Conservation (phyloP, 2,888 invertebrate genomes). For the Myopa testacea region DNA sequence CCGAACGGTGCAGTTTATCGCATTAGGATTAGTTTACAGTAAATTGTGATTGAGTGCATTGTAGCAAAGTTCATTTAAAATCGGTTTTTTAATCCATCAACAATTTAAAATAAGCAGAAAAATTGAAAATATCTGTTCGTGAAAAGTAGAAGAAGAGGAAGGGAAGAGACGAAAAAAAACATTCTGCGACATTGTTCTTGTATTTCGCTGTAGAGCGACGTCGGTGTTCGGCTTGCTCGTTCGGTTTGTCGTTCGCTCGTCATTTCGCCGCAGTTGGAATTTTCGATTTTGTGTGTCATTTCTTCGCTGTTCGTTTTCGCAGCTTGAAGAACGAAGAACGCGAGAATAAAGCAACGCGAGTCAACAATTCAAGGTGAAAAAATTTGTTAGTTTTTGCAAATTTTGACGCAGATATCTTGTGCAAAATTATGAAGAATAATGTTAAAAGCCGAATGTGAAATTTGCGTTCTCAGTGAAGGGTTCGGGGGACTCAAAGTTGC, state of each 20-base stretch:
- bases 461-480: neutral
- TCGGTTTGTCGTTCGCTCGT: constrained; percentile 26
- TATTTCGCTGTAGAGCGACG: constrained; percentile 20
- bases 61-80: constrained; percentile 24
- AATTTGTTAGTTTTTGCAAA: constrained; percentile 28
- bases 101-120: constrained; percentile 10
- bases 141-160: constrained; percentile 13
- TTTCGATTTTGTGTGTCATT: constrained; percentile 7
- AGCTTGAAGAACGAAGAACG: constrained; percentile 48
- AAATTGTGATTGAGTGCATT: constrained; percentile 27
- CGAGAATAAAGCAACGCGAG: constrained; percentile 46
- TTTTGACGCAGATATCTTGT: constrained; percentile 5
- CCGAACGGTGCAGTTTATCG: constrained; percentile 13
- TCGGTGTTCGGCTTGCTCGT: constrained; percentile 14
- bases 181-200: constrained; percentile 18
- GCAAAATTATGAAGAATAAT: constrained; percentile 24
- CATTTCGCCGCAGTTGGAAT: constrained; percentile 42
- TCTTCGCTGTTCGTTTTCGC: constrained; percentile 41
- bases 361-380: constrained; percentile 51
- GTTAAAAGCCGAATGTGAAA: neutral
- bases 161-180: constrained; percentile 27
- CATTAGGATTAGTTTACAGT: constrained; percentile 13
- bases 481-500: no score
- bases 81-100: constrained; percentile 11
- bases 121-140: constrained; percentile 31